Conservation (phyloP, 2,113 vertebrate genomes). For the Rhynchomys soricoides region DNA sequence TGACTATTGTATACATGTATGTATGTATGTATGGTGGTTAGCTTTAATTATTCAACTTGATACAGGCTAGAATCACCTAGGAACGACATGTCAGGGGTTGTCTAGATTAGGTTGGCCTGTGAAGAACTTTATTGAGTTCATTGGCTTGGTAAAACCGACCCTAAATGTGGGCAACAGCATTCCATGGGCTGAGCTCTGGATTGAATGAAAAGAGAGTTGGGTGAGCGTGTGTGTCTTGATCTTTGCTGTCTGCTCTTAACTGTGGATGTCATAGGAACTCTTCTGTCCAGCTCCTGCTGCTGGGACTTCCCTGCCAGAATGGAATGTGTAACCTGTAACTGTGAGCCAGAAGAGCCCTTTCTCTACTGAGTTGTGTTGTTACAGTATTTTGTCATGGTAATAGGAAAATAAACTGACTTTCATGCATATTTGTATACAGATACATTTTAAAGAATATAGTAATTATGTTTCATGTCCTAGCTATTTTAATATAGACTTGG, state of each 20-base stretch:
- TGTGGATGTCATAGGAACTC: no score
- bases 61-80: background rate
- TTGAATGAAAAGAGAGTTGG: background rate
- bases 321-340: background rate
- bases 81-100: background rate
- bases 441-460: background rate
- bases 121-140: background rate
- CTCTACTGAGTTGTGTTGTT: background rate
- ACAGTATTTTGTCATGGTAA: background rate
- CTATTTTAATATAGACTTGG: conserved; percentile 16
- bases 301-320: background rate
- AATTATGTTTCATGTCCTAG: background rate
- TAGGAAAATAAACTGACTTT: background rate
- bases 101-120: background rate
- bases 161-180: background rate
- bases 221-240: background rate
- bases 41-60: background rate
- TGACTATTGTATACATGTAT: background rate
- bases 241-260: background rate
- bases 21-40: background rate
- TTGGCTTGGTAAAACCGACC: background rate
- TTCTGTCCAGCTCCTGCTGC: background rate
- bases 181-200: background rate
- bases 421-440: background rate
- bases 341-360: background rate